Evolutionary conservation across 2,888 invertebrate species (phyloP).

Genomic region (Agrochola circellaris): DNA sequence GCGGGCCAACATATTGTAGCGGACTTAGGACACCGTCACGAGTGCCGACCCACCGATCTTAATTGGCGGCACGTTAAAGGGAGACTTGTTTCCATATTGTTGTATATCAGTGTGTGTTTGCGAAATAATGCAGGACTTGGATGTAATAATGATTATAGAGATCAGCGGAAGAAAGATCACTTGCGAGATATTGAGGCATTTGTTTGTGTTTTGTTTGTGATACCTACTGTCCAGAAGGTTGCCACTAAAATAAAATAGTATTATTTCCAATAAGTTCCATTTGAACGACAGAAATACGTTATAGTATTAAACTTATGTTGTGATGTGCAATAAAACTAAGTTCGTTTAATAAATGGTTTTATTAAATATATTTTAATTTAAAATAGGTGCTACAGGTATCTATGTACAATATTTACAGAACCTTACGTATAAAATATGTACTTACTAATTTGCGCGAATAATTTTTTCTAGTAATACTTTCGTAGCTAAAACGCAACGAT

Average conservation of each 20-base stretch:
- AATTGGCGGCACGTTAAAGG: background rate
- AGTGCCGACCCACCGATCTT: background rate
- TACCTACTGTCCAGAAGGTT: background rate
- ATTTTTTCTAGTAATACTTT: slow-evolving; percentile 6
- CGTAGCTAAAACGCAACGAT: slow-evolving; percentile 43
- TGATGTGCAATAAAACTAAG: slow-evolving; percentile 30
- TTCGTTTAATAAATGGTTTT: slow-evolving; percentile 29
- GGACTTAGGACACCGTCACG: background rate
- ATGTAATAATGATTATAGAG: background rate
- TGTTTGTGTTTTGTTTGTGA: background rate
- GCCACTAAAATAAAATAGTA: background rate
- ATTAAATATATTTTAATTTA: slow-evolving; percentile 10
- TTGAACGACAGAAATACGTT: background rate
- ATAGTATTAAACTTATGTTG: background rate
- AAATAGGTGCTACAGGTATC: background rate
- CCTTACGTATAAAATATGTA: background rate
- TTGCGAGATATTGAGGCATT: slow-evolving; percentile 1
- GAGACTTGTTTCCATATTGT: background rate
- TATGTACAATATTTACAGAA: slow-evolving; percentile 28
- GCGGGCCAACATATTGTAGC: background rate
- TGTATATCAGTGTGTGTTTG: background rate
- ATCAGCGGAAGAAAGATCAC: background rate
- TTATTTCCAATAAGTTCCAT: background rate
- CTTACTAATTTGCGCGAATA: background rate
- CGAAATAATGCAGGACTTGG: background rate